These are phyloP conservation scores for Rhea americana DNA, from an alignment of 2,113 vertebrate species.

Conservation along the genomic window DNA sequence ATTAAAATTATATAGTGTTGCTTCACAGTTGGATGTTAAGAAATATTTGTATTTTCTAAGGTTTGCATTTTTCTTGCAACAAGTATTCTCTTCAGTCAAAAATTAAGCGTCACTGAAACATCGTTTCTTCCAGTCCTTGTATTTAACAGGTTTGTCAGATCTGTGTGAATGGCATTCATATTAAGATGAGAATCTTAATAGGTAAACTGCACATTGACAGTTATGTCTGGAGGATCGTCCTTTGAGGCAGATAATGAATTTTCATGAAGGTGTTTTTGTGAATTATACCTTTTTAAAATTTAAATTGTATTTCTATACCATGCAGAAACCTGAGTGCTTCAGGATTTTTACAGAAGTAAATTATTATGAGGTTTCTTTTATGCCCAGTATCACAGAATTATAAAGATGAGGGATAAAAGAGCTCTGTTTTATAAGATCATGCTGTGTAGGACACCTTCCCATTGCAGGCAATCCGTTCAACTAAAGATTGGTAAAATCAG, in stretches of 20 bases:
- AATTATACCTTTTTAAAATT: not conserved
- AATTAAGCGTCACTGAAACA: not conserved
- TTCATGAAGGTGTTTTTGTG: not conserved
- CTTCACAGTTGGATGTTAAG: not conserved
- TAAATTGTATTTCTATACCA: not conserved
- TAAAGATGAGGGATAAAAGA: not conserved
- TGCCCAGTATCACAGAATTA: rapidly evolving
- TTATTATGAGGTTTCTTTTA: not conserved
- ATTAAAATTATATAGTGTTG: not conserved
- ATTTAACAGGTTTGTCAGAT: not conserved
- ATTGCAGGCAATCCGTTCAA: not conserved
- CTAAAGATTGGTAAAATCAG: not conserved
- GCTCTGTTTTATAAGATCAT: not conserved
- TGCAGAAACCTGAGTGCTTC: not conserved
- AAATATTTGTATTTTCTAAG: not conserved
- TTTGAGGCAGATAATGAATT: not conserved
- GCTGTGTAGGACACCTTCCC: not conserved
- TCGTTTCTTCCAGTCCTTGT: not conserved
- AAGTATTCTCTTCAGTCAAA: not conserved
- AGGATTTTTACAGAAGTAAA: not conserved
- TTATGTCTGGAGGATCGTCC: not conserved
- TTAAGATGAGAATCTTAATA: conserved; percentile 8
- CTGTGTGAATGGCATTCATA: not conserved
- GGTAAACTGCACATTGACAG: not conserved
- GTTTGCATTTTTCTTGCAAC: not conserved